Base-by-base conservation (phyloP, 2,113 vertebrate genomes). In the Odocoileus hemionus region DNA sequence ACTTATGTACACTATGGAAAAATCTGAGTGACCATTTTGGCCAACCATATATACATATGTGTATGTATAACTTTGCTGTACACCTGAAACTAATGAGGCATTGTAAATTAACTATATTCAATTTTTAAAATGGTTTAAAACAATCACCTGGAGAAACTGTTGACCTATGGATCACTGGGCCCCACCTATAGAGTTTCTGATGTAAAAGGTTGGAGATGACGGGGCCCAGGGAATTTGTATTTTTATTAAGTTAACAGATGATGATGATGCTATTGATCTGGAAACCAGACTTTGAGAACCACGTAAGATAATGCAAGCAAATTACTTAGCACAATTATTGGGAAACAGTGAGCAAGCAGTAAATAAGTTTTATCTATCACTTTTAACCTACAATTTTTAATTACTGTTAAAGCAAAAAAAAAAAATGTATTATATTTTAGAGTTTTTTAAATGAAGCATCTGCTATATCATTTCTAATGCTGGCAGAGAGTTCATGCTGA, bases 371-470 rank as follows among this genome's bases (percentile, higher is more conserved):
- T 30, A 26, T 54, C 14, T 86, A 15, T 55, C 70, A n/a, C 28
- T 54, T 70, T 74, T 61, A 47, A 76, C 28, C 25, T 57, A 80
- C 30, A 80, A 33, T 50, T 91, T 54, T 33, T 39, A 85, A 7
- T 85, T 94, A 95, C 14, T 61, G 84, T 89, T 84, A 91, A 83
- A 30, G 39, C 23, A 76, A 74, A 96, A 87, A 76, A 74, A 96
- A 87, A 87, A 54, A 26, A 52, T 11, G 12, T 47, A 47, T 87
- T 74, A 54, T 30, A 36, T 91, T 89, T 93, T 88, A 96, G 86
- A 90, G 89, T 79, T 94, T 88, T 88, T 19, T 25, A 76, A 95
- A 89, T 50, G 61, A 94, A 94, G 12, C 19, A 43, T 58, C 33
- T 93, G 13, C 58, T 89, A 28, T 7, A 60, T 58, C 39, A 58